These are phyloP conservation scores for Dione vanillae DNA, from an alignment of 2,888 invertebrate genomes.

Conservation along the genomic window DNA sequence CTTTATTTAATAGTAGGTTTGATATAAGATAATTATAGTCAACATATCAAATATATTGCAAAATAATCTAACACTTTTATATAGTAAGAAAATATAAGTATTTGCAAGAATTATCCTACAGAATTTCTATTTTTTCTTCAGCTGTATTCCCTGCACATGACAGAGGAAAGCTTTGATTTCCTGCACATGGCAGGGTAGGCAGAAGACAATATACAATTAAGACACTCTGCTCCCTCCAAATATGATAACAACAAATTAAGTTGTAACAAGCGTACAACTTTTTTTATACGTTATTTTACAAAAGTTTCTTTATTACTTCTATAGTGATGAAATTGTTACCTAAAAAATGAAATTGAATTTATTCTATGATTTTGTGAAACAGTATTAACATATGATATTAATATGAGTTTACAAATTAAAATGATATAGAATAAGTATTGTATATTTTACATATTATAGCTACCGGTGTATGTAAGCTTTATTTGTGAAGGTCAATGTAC, in stretches of 20 bases:
- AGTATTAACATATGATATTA: constrained; percentile 12
- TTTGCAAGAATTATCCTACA: no score
- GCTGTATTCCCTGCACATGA: no score
- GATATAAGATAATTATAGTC: constrained; percentile 47
- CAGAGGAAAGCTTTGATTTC: no score
- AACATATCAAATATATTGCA: neutral
- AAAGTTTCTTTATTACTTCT: no score
- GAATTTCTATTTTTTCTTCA: no score
- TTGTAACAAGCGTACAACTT: no score
- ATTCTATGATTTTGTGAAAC: neutral
- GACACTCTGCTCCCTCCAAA: no score
- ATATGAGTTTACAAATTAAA: neutral
- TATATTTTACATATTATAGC: constrained; percentile 51
- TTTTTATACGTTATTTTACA: no score
- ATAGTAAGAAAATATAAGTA: neutral
- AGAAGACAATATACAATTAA: no score
- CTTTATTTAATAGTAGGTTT: constrained; percentile 65
- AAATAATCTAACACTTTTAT: neutral
- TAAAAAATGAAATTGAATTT: neutral
- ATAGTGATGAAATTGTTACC: constrained; percentile 7
- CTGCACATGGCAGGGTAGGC: no score
- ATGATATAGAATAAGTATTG: neutral
- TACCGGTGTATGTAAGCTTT: constrained; percentile 60
- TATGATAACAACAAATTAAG: no score
- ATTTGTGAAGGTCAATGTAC: constrained; percentile 57